These are phyloP conservation scores for Xenops minutus DNA, from an alignment of 2,797 vertebrate genomes.

Conservation along the genomic window DNA sequence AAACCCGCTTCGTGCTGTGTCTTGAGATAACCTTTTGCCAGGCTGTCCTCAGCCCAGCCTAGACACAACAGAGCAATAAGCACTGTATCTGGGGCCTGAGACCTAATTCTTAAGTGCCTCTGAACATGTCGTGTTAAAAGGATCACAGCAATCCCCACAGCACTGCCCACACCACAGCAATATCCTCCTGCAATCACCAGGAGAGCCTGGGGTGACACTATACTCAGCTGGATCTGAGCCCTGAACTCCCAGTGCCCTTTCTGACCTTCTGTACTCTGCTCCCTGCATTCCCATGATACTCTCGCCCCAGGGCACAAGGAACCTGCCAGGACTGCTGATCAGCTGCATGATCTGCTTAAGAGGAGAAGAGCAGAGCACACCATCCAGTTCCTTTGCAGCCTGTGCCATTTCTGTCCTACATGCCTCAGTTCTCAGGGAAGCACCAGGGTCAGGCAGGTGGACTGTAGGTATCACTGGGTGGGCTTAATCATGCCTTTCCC, in stretches of 20 bases:
- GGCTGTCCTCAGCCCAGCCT: neutral
- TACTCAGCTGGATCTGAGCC: neutral
- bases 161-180: neutral
- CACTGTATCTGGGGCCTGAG: neutral
- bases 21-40: neutral
- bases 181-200: neutral
- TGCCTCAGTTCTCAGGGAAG: too few relatives aligned
- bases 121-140: neutral
- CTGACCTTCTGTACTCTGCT: neutral
- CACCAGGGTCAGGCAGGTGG: neutral
- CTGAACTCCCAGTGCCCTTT: neutral
- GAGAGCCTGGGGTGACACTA: neutral
- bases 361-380: neutral
- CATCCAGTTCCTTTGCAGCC: neutral
- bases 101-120: neutral
- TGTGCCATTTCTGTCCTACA: neutral
- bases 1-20: neutral
- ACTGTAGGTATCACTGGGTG: neutral
- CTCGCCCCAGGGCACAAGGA: fast-evolving
- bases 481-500: neutral
- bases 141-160: neutral
- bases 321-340: neutral
- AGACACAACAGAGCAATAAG: neutral
- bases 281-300: neutral
- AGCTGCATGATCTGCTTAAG: neutral